phyloP scores from a whole-genome alignment of 2,113 vertebrate genomes.

The Hymenochirus boettgeri region DNA sequence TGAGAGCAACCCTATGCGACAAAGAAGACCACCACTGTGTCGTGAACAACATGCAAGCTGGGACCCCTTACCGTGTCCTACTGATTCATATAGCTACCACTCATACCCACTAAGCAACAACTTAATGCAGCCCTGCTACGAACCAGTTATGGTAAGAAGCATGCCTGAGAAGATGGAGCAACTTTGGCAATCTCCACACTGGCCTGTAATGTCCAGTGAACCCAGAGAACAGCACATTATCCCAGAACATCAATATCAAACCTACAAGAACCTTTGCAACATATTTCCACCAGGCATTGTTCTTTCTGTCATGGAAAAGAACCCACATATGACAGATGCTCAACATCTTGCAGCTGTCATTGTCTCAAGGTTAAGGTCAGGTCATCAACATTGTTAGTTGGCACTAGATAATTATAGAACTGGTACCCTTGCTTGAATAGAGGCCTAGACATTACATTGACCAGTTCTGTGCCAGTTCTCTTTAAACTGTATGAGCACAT shows the following conservation, averaged over 20 bases:
- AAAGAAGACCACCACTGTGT: conserved; percentile 88
- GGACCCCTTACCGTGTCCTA: conserved; percentile 83
- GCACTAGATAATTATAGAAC: conserved; percentile 44
- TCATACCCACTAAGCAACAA: conserved; percentile 84
- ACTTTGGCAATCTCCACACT: conserved; percentile 91
- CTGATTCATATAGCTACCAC: conserved; percentile 82
- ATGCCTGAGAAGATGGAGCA: conserved; percentile 99
- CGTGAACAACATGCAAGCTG: conserved; percentile 97
- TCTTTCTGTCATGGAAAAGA: conserved; percentile 96
- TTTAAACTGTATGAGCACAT: conserved; percentile 18
- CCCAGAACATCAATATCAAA: conserved; percentile 94
- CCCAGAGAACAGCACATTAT: conserved; percentile 82
- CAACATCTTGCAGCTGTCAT: conserved; percentile 95
- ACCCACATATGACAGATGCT: conserved; percentile 92
- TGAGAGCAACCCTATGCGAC: conserved; percentile 87
- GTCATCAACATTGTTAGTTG: conserved; percentile 62
- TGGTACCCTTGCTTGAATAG: conserved; percentile 34
- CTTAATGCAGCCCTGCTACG: conserved; percentile 90
- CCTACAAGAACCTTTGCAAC: conserved; percentile 97
- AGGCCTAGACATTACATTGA: not conserved
- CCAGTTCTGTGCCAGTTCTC: conserved; percentile 25
- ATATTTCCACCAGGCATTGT: conserved; percentile 93
- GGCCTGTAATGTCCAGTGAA: conserved; percentile 78
- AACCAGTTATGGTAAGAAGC: conserved; percentile 94
- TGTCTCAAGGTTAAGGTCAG: conserved; percentile 88